Percentiles rank a stretch among this genome's conserved stretches.
These are phyloP conservation scores for Lethenteron camtschaticum DNA, from an alignment of 2,113 vertebrate species.

Conservation along the genomic window DNA sequence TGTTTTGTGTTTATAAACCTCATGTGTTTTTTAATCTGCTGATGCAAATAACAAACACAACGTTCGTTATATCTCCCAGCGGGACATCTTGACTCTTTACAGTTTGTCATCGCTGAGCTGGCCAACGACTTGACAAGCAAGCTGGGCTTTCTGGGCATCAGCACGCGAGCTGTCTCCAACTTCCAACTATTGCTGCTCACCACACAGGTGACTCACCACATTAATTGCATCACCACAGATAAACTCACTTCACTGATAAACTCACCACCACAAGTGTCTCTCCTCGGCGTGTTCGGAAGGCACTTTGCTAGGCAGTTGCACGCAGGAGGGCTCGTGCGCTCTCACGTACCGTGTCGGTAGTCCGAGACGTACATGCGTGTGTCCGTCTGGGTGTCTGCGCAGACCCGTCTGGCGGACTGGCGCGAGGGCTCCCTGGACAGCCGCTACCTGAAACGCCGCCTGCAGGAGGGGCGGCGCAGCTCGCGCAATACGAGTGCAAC, in stretches of 20 bases:
- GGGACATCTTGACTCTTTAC: conserved; percentile 12
- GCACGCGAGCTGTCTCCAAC: conserved; percentile 84
- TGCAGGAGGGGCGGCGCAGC: conserved; percentile 93
- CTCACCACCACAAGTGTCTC: too few relatives aligned
- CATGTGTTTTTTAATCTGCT: too few relatives aligned
- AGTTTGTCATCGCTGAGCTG: conserved; percentile 98
- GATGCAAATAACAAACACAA: too few relatives aligned
- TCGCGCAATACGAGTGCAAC: conserved; percentile 99
- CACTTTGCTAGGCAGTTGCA: too few relatives aligned
- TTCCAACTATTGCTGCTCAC: conserved; percentile 90
- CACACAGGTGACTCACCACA: conserved; percentile 47
- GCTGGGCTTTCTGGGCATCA: conserved; percentile 92
- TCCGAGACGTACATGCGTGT: too few relatives aligned
- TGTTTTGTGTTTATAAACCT: not conserved
- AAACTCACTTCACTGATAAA: too few relatives aligned
- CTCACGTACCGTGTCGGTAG: too few relatives aligned
- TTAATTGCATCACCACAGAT: too few relatives aligned
- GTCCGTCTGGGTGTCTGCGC: conserved; percentile 6
- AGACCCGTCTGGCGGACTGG: conserved; percentile 97
- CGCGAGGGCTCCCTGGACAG: conserved; percentile 90
- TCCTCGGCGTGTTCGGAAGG: too few relatives aligned
- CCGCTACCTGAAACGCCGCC: conserved; percentile 86
- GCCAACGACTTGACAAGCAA: conserved; percentile 92
- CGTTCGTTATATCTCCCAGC: too few relatives aligned
- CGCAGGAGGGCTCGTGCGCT: too few relatives aligned